Evolutionary conservation across 2,888 invertebrate genomes (phyloP).

Genomic region (Folsomia manolachei): DNA sequence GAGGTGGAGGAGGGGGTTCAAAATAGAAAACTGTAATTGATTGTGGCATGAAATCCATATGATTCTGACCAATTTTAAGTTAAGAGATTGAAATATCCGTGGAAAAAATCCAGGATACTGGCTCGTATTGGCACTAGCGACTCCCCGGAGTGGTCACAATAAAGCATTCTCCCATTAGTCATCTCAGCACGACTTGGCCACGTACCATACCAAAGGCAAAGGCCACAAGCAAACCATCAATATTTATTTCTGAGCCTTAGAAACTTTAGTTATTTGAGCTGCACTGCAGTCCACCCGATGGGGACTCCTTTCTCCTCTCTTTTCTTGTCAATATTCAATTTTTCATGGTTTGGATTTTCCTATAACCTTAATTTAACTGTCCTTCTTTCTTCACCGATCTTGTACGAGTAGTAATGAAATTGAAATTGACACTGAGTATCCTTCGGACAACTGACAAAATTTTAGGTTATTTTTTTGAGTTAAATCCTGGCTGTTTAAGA

Average conservation of each 20-base stretch:
- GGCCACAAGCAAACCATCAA: not conserved
- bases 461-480: too few relatives aligned
- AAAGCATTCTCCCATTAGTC: constrained; percentile 47
- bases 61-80: not conserved
- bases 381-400: too few relatives aligned
- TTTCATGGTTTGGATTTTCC: too few relatives aligned
- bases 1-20: not conserved
- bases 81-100: constrained; percentile 18
- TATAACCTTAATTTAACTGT: too few relatives aligned
- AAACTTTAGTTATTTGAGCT: too few relatives aligned
- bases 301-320: constrained; percentile 9
- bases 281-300: not conserved
- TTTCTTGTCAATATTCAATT: constrained; percentile 9
- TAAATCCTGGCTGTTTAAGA: too few relatives aligned
- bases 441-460: too few relatives aligned
- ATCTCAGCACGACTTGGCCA: constrained; percentile 45
- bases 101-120: constrained; percentile 23
- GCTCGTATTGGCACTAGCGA: constrained; percentile 49
- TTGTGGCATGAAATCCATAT: constrained; percentile 28
- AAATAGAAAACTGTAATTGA: constrained; percentile 18
- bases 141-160: constrained; percentile 46
- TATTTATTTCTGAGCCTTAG: too few relatives aligned
- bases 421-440: too few relatives aligned
- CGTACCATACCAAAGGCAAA: constrained; percentile 1
- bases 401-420: too few relatives aligned